Conservation (phyloP, 2,113 vertebrate species). For the Tetraodon nigroviridis region DNA sequence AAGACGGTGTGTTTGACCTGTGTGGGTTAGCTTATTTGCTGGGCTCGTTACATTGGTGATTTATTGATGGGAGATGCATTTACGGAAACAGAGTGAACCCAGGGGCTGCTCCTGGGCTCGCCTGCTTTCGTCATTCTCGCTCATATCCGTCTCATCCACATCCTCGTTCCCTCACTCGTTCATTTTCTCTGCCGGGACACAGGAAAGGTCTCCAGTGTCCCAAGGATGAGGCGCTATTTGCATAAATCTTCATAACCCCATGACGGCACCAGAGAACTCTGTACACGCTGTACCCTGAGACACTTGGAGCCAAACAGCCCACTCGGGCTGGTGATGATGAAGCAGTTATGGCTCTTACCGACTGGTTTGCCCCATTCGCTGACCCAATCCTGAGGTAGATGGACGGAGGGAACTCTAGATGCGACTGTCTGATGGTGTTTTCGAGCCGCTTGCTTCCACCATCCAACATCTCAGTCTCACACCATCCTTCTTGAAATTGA, state of each 20-base stretch:
- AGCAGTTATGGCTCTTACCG: conserved; percentile 58
- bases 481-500: too few relatives aligned
- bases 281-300: conserved; percentile 46
- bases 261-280: conserved; percentile 39
- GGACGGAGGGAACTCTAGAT: background rate
- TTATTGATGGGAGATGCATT: too few relatives aligned
- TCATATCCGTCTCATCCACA: background rate
- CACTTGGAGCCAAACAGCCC: conserved; percentile 55
- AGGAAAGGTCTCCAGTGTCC: conserved; percentile 13
- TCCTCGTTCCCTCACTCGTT: background rate
- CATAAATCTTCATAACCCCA: conserved; percentile 68
- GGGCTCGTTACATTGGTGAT: too few relatives aligned
- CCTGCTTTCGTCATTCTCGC: too few relatives aligned
- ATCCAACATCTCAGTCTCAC: too few relatives aligned
- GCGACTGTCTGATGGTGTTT: too few relatives aligned
- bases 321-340: conserved; percentile 64
- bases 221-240: conserved; percentile 55
- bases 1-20: too few relatives aligned
- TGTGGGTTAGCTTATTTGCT: too few relatives aligned
- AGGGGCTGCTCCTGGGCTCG: too few relatives aligned
- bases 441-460: too few relatives aligned
- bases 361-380: background rate
- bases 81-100: too few relatives aligned
- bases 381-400: background rate
- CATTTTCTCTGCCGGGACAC: background rate